phyloP scores from a whole-genome alignment of 64 coral and sea anemone genomes.

The Astreopora myriophthalma region DNA sequence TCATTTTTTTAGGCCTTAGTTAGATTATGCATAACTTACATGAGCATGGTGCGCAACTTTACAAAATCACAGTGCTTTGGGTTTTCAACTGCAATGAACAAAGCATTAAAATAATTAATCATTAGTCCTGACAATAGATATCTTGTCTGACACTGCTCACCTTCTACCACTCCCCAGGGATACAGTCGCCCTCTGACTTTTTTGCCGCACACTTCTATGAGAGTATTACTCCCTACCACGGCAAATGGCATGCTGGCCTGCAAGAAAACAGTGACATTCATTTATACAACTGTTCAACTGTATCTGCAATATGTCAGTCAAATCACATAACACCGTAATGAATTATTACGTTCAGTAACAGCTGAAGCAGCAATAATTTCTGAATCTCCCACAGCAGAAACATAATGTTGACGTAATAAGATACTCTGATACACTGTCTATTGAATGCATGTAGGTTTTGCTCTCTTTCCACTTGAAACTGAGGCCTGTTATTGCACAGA shows the following conservation, averaged over 20 bases:
- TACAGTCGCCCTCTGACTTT: slow-evolving; percentile 91
- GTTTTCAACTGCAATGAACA: slow-evolving; percentile 92
- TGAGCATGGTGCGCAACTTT: slow-evolving; percentile 92
- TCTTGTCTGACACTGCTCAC: slow-evolving; percentile 14
- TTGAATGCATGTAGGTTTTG: too few species aligned
- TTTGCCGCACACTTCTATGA: slow-evolving; percentile 92
- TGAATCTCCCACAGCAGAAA: too few species aligned
- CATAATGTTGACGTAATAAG: too few species aligned
- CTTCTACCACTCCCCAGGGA: slow-evolving; percentile 99
- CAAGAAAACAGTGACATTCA: not conserved
- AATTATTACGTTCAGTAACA: too few species aligned
- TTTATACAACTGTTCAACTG: not conserved
- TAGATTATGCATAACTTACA: slow-evolving; percentile 72
- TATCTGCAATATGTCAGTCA: too few species aligned
- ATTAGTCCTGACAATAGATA: not conserved
- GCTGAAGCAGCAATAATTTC: too few species aligned
- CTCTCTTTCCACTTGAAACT: too few species aligned
- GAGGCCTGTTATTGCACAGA: too few species aligned
- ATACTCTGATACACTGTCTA: too few species aligned
- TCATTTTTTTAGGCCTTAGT: not conserved
- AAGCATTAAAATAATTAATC: not conserved
- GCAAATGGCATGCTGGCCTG: slow-evolving; percentile 92
- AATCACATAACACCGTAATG: too few species aligned
- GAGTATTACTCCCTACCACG: slow-evolving; percentile 97
- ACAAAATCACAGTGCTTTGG: slow-evolving; percentile 96